A percentile compares a stretch with the other conserved stretches of the same genome.
These are phyloP conservation scores for Pseudomyrmex cubaensis DNA, from an alignment of 1,140 invertebrate genomes.

Conservation along the genomic window DNA sequence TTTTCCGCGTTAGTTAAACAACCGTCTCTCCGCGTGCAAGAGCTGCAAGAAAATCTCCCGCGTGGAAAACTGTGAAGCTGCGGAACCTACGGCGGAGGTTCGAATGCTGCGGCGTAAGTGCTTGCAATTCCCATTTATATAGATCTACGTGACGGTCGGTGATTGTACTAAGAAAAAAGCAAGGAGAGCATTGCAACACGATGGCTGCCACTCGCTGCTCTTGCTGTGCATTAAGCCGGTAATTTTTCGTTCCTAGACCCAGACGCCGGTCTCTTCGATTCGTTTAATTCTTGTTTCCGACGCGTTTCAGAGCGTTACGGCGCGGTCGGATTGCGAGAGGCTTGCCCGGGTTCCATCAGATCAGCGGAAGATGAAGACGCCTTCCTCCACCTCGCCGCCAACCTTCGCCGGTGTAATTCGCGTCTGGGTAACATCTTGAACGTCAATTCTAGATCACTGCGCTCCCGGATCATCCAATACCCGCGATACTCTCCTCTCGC, in stretches of 20 bases:
- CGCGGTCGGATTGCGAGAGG: constrained; percentile 62
- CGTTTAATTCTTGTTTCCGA: constrained; percentile 71
- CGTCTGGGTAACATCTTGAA: not conserved
- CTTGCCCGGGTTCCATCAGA: not conserved
- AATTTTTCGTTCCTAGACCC: constrained; percentile 65
- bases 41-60: not conserved
- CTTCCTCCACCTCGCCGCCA: not conserved
- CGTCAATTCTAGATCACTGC: constrained; percentile 46
- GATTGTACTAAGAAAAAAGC: constrained; percentile 75
- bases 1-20: not conserved
- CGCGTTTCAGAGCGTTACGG: constrained; percentile 82
- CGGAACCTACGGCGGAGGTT: constrained; percentile 74
- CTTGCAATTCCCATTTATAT: constrained; percentile 77
- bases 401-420: constrained; percentile 18
- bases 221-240: constrained; percentile 65
- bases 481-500: constrained; percentile 13
- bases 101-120: constrained; percentile 69
- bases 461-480: constrained; percentile 41
- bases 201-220: constrained; percentile 65
- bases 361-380: constrained; percentile 17
- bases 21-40: not conserved
- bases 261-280: constrained; percentile 60
- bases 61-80: constrained; percentile 38
- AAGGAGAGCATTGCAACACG: constrained; percentile 66
- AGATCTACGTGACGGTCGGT: constrained; percentile 73